Evolutionary conservation across 2,797 vertebrate species (phyloP).

Genomic region (Momotus momota): DNA sequence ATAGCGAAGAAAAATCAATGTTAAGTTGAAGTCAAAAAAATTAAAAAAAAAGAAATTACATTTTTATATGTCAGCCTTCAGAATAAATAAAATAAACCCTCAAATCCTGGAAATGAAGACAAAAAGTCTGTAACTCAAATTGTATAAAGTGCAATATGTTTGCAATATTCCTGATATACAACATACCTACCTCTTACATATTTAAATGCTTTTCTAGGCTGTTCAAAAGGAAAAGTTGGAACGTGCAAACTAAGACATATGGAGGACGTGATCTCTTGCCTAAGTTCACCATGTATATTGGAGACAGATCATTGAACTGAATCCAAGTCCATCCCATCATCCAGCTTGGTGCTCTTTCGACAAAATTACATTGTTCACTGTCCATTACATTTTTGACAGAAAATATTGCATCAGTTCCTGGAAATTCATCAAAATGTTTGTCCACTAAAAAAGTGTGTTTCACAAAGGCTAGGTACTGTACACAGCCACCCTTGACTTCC

Average conservation of each 20-base stretch:
- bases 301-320: background rate
- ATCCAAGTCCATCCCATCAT: background rate
- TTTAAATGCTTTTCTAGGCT: background rate
- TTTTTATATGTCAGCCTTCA: background rate
- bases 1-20: background rate
- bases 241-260: background rate
- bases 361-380: too few relatives aligned
- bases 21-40: background rate
- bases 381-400: background rate
- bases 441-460: background rate
- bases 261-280: background rate
- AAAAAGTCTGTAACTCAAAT: background rate
- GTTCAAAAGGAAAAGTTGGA: background rate
- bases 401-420: background rate
- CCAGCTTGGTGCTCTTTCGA: background rate
- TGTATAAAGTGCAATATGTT: background rate
- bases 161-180: background rate
- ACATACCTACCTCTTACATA: background rate
- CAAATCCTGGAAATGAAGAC: background rate
- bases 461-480: background rate
- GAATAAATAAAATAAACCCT: background rate
- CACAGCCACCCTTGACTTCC: background rate
- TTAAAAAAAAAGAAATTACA: background rate
- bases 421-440: background rate
- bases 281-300: background rate